A percentile compares a stretch with the other conserved stretches of the same genome.
phyloP scores from a whole-genome alignment of 1,140 invertebrate genomes.

The Limonius californicus region DNA sequence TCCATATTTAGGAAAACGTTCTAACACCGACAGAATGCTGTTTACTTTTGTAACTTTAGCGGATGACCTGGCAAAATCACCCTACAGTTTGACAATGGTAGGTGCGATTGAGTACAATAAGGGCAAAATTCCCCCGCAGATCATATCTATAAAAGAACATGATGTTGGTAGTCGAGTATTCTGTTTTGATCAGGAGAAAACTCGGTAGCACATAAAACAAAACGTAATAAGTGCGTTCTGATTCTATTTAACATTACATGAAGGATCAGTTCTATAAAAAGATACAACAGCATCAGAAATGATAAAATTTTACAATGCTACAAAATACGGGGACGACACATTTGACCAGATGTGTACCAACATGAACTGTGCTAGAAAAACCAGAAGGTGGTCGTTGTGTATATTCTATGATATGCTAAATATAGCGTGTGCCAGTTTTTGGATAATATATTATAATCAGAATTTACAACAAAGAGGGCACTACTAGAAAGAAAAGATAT shows the following conservation, averaged over 20 bases:
- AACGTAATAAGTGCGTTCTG: neutral
- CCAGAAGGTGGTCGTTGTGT: neutral
- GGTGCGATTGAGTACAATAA: neutral
- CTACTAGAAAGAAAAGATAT: too few relatives aligned
- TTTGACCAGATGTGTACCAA: neutral
- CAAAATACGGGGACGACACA: neutral
- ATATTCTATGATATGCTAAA: neutral
- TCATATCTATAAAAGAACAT: neutral
- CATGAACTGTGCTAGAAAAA: neutral
- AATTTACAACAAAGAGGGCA: too few relatives aligned
- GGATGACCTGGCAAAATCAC: neutral
- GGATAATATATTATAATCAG: too few relatives aligned
- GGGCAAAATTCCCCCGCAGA: neutral
- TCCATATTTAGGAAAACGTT: neutral
- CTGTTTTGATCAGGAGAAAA: neutral
- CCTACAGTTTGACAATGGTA: neutral
- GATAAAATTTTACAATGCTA: neutral
- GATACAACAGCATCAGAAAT: neutral
- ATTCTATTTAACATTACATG: neutral
- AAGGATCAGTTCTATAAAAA: neutral
- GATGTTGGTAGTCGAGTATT: neutral
- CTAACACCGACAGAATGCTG: neutral
- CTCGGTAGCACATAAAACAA: neutral
- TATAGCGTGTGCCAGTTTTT: too few relatives aligned
- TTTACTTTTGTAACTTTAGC: neutral